Conservation (phyloP, 1,140 invertebrate species). For the Vanessa tameamea region DNA sequence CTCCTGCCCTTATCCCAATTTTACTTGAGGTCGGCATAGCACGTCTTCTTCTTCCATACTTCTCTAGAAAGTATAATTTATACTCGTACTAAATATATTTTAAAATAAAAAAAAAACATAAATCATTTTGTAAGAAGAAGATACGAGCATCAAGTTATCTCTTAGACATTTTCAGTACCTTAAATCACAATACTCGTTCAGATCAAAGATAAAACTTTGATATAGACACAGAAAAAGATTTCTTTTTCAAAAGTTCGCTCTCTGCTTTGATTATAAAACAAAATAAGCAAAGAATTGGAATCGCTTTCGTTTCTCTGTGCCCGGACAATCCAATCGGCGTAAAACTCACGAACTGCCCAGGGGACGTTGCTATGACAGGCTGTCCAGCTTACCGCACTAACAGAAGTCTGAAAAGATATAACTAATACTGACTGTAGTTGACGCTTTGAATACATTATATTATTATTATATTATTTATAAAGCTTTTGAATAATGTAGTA, state of each 20-base stretch:
- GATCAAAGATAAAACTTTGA: no score
- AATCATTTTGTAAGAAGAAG: background rate
- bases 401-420: conserved; percentile 10
- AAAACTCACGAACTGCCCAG: conserved; percentile 29
- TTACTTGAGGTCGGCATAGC: no score
- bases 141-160: background rate
- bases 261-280: background rate
- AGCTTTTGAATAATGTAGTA: no score
- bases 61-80: background rate
- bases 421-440: background rate
- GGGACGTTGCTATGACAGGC: conserved; percentile 30
- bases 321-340: conserved; percentile 36
- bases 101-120: conserved; percentile 1
- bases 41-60: no score
- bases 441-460: no score
- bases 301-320: conserved; percentile 34
- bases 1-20: no score
- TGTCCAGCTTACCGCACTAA: conserved; percentile 5
- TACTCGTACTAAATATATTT: background rate
- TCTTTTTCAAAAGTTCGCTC: conserved; percentile 1
- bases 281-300: conserved; percentile 32
- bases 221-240: background rate
- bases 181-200: no score
- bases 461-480: no score
- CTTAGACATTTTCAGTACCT: no score